Evolutionary conservation across 2,797 vertebrate species (phyloP), one percentile per base, ranked within the genome.

Genomic region (Acrocephalus scirpaceus): DNA sequence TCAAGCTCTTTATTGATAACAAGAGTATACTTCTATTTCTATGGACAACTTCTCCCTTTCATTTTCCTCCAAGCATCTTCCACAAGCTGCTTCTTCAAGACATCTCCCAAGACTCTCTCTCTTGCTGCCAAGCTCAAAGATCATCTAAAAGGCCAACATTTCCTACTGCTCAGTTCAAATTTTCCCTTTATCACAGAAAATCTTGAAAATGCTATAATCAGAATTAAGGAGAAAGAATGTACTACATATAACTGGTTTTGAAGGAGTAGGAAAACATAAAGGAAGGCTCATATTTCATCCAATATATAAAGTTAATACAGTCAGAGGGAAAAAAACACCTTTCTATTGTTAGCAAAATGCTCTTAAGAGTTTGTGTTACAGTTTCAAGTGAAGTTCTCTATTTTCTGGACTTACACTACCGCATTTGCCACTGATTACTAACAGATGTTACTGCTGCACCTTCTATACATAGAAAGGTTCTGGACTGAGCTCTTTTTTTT

Each of bases 261-360:
- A 90, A 79, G 26, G 16, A 86, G 18, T 12, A 70, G 9, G 14
- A n/a, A 58, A 89, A 56, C 19, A 29, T 16, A 77, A 78, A 27
- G 20, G 54, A 73, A 73, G 12, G 16, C 13, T 73, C 5, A 3
- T 36, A 53, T 27, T 81, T 65, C 51, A 75, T 30, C 7, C 36
- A 83, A 51, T 12, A 58, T 50, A 51, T 4, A 25, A 57, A 80
- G 21, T 36, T 50, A 44, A 70, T 26, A 69, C 1, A 76, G 25
- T 16, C 4, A 23, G 3, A 18, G 10, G 3, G 3, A 3, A 32
- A n/a, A 56, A 51, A 19, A 6, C 4, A 7, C 2, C 5, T 26
- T 9, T 42, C 26, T 62, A 25, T 26, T 57, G 12, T n/a, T 88
- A 36, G 27, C 11, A 15, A 51, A 81, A 78, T 18, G 45, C 21